A percentile compares a stretch with the other conserved stretches of the same genome.
Evolutionary conservation across 2,797 vertebrate species (phyloP).

Genomic region (Coracias cyanogaster): DNA sequence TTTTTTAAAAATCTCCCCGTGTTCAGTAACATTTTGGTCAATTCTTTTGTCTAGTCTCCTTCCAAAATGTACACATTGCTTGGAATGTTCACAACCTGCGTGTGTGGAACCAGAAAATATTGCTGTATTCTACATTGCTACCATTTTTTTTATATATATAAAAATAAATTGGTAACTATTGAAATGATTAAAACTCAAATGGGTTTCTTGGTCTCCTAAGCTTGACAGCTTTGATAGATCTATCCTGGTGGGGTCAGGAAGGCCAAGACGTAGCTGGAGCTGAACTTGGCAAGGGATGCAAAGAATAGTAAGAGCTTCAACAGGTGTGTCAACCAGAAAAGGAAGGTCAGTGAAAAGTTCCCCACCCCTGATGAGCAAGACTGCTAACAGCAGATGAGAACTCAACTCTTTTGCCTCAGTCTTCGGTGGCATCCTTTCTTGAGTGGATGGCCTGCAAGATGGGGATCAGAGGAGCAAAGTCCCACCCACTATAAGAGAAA

Average conservation of each 20-base stretch:
- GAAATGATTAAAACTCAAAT: conserved; percentile 59
- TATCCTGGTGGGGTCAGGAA: background rate
- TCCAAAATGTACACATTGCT: conserved; percentile 80
- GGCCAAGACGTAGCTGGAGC: background rate
- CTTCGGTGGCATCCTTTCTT: background rate
- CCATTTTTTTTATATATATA: conserved; percentile 84
- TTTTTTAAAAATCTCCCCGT: conserved; percentile 74
- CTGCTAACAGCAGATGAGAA: background rate
- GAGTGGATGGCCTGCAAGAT: too few relatives aligned
- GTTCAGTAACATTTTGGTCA: conserved; percentile 80
- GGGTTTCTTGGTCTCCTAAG: conserved; percentile 25
- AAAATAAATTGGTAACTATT: conserved; percentile 84
- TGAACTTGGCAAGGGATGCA: background rate
- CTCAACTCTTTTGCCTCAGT: background rate
- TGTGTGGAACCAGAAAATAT: conserved; percentile 80
- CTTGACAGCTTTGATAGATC: background rate
- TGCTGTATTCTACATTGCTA: conserved; percentile 85
- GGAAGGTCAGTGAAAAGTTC: background rate
- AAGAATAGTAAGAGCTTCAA: background rate
- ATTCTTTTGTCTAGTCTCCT: conserved; percentile 77
- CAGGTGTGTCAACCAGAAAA: background rate
- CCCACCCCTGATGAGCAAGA: background rate
- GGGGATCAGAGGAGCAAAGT: background rate
- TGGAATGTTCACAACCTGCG: conserved; percentile 80
- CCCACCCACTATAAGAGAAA: background rate